phyloP scores from a whole-genome alignment of 2,113 vertebrate species.

The Trochalopteron elliotii region DNA sequence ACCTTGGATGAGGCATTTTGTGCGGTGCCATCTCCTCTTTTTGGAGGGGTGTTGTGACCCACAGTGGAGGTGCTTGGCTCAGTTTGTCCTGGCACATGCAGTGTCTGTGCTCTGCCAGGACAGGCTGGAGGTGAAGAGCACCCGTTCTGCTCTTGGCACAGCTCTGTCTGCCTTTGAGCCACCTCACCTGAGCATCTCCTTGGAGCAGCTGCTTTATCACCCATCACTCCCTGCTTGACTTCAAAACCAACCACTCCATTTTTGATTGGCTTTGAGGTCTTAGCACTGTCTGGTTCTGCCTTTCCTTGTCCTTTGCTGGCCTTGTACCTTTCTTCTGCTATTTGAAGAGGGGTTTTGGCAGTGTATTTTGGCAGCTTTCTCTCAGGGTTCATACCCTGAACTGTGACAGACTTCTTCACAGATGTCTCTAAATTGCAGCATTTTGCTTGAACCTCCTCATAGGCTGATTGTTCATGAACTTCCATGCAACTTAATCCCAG shows the following conservation, averaged over 20 bases:
- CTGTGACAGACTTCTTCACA: background rate
- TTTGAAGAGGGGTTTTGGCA: slow-evolving; percentile 49
- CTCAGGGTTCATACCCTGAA: background rate
- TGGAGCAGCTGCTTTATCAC: background rate
- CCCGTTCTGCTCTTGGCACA: slow-evolving; percentile 59
- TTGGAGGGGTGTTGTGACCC: background rate
- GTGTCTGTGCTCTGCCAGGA: slow-evolving; percentile 26
- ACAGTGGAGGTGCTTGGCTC: background rate
- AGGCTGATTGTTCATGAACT: background rate
- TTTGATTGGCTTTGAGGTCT: background rate
- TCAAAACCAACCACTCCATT: background rate
- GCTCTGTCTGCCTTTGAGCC: slow-evolving; percentile 57
- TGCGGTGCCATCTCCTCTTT: background rate
- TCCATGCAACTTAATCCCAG: background rate
- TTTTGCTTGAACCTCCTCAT: background rate
- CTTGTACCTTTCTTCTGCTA: slow-evolving; percentile 56
- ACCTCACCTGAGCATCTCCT: background rate
- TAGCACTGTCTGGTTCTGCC: background rate
- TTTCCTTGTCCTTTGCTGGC: slow-evolving; percentile 29
- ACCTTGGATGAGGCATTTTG: slow-evolving; percentile 18
- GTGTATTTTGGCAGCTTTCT: background rate
- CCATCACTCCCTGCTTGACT: background rate
- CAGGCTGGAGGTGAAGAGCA: slow-evolving; percentile 23
- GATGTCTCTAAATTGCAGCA: background rate
- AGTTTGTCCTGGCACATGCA: slow-evolving; percentile 43